Base-by-base conservation (phyloP, 2,797 vertebrate genomes). In the Pangasius sanitwongsei region DNA sequence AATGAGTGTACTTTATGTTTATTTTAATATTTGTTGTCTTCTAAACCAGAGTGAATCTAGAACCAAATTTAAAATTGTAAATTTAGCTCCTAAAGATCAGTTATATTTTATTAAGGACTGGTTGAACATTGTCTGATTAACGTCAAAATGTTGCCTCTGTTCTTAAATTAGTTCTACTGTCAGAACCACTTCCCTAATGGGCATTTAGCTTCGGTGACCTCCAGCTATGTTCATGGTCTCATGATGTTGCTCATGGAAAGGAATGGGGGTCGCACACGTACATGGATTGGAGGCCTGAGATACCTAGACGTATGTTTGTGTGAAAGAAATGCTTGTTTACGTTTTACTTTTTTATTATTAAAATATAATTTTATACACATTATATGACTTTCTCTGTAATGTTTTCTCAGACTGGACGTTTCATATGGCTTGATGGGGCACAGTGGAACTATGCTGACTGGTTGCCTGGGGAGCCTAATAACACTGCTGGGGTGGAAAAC, bases 351-450 rank as follows among this genome's bases (percentile, higher is more conserved):
- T 70, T 13, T 18, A 23, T 67, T 55, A 50, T 59, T 55, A n/a
- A 13, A n/a, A 31, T 25, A 2, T 44, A 11, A 15, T 53, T 50
- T 7, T 67, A 9, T 53, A 7, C 48, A 53, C 4, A 48, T 20
- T 55, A 31, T 53, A 80, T 1, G 41, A 50, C 23, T 82, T 55
- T 67, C 12, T 31, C 65, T 67, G 31, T 59, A 9, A 34, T 88
- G 28, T 59, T 48, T 48, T 91, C 41, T 90, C 92, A 95, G 95
- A 94, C 89, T 0, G 85, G 85, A 2, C 86, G 86, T 61, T 95
- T 96, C 25, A 44, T 91, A 90, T 96, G 95, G 95, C 83, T 95
- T 93, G 94, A 96, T 18, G 93, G 95, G 63, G 90, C 91, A 34
- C 85, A 0, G 0, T 96, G 94, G 94, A 25, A 0, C 34, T 94